Conservation (phyloP, 1,140 invertebrate species). For the Adelges cooleyi region DNA sequence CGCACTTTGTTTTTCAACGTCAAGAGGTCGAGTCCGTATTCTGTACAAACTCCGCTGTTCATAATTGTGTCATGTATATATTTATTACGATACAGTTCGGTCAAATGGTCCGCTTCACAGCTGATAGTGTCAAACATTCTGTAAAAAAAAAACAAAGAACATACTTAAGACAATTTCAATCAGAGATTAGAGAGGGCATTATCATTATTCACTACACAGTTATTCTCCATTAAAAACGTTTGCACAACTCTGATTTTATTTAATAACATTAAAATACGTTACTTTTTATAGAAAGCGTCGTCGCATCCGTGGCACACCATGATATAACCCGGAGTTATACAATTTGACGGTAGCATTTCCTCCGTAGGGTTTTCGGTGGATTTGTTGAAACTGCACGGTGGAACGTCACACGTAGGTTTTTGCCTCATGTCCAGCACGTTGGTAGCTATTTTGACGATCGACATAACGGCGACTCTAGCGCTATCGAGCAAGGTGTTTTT, state of each 20-base stretch:
- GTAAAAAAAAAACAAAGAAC: constrained; percentile 41
- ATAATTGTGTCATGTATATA: constrained; percentile 46
- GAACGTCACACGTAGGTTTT: background rate
- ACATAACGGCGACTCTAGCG: constrained; percentile 71
- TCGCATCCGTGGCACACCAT: constrained; percentile 59
- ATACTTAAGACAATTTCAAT: too few relatives aligned
- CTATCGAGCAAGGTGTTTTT: constrained; percentile 64
- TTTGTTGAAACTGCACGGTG: background rate
- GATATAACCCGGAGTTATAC: constrained; percentile 52
- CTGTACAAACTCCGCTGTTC: constrained; percentile 44
- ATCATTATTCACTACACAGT: too few relatives aligned
- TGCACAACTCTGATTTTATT: too few relatives aligned
- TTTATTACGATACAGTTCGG: constrained; percentile 43
- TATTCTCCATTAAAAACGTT: too few relatives aligned
- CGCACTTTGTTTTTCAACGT: constrained; percentile 41
- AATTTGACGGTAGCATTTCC: constrained; percentile 33
- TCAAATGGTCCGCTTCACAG: constrained; percentile 46
- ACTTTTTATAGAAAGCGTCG: constrained; percentile 39
- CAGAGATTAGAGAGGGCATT: too few relatives aligned
- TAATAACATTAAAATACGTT: constrained; percentile 1
- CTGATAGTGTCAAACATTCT: constrained; percentile 54
- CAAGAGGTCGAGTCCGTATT: constrained; percentile 46
- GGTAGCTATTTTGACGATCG: constrained; percentile 78
- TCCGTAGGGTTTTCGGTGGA: background rate
- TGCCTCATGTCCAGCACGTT: constrained; percentile 52